Base-by-base conservation (phyloP, 1,140 invertebrate species). In the Doryteuthis pealeii region DNA sequence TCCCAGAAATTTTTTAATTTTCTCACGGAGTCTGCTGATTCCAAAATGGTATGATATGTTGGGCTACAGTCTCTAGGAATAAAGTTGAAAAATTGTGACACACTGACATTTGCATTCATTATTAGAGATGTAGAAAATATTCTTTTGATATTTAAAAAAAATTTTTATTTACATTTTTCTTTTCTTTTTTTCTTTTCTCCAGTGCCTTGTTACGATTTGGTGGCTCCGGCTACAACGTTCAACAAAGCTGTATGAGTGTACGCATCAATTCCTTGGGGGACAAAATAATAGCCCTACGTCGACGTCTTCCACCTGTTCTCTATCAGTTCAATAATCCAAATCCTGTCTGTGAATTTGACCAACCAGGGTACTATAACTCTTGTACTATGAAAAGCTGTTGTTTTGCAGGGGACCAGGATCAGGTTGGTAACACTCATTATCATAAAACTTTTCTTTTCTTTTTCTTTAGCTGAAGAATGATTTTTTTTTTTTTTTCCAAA, bases 361-460 rank as follows among this genome's bases (percentile, higher is more conserved):
- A 96, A 85, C 91, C 92, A 32, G 94, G 94, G 74, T 98, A 98
- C 86, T 97, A 96, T 80, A 98, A 98, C 86, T 96, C 95, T 1
- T 98, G 96, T 85, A 98, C 96, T 0, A 97, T 98, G 95, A 98
- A 98, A 88, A 96, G 94, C 75, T 97, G 95, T 82, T 94, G 92
- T 70, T 98, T 98, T 90, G 95, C 94, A n/a, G 96, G 96, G 0
- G 91, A 92, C 8, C 90, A 92, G 62, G 95, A 97, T 85, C 92
- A 89, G 83, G 87, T 88, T 66, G 6, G 58, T n/a, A n/a, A n/a
- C n/a, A n/a, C n/a, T n/a, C n/a, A n/a, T n/a, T 54, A 54, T 54
- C 49, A 12, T 54, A 54, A 14, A 54, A n/a, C n/a, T 31, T 15
- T 14, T 68, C 12, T 68, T 31, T 26, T 68, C 33, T 71, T 26